A percentile compares a stretch with the other conserved stretches of the same genome.
phyloP scores from a whole-genome alignment of 2,888 invertebrate genomes.

The Chirona hameri region DNA sequence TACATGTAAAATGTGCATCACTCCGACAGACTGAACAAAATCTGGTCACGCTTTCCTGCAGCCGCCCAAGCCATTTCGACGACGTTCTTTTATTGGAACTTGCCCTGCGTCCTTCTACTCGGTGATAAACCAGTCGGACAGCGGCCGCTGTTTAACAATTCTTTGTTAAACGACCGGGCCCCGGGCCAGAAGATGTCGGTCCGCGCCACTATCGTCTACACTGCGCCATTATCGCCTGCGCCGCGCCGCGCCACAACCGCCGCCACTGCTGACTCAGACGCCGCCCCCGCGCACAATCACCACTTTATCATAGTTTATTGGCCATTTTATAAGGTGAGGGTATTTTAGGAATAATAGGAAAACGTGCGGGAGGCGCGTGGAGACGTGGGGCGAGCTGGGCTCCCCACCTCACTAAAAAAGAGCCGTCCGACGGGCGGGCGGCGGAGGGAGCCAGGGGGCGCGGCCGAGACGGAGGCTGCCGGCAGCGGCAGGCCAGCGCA shows the following conservation, averaged over 20 bases:
- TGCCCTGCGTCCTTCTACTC: too few species aligned
- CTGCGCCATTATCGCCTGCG: background rate
- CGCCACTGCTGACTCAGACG: background rate
- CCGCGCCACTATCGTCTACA: background rate
- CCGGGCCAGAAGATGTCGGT: background rate
- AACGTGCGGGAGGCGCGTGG: background rate
- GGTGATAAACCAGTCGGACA: too few species aligned
- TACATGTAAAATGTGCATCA: too few species aligned
- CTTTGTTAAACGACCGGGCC: too few species aligned
- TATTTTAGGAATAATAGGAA: slow-evolving; percentile 14
- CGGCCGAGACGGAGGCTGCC: background rate
- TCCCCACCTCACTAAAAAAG: too few species aligned
- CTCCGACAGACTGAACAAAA: too few species aligned
- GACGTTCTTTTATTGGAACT: too few species aligned
- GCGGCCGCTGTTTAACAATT: too few species aligned
- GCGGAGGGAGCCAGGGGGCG: background rate
- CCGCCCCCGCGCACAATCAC: background rate
- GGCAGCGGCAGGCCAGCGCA: too few species aligned
- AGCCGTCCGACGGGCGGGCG: background rate
- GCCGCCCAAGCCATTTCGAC: too few species aligned
- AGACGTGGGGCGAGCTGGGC: too few species aligned
- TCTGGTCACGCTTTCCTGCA: too few species aligned
- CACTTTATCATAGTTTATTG: slow-evolving; percentile 29
- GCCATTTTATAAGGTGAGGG: background rate
- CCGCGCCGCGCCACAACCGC: background rate